These are phyloP conservation scores for Argentina silus DNA, from an alignment of 2,797 vertebrate genomes.

Conservation along the genomic window DNA sequence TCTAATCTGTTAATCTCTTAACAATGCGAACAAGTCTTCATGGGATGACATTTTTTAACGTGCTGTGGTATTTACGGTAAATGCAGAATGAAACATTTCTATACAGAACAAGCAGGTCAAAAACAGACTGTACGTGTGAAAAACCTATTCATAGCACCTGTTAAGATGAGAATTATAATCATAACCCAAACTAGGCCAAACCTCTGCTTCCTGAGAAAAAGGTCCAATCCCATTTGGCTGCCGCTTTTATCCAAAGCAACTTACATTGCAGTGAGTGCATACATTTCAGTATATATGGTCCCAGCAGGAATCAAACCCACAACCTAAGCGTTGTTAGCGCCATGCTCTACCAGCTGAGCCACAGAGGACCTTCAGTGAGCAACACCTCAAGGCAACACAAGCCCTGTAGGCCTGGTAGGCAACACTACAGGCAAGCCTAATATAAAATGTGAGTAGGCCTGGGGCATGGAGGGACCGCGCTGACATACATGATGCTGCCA, in stretches of 20 bases:
- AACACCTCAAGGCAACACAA: neutral
- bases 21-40: conserved; percentile 7
- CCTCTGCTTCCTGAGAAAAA: neutral
- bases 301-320: too few species aligned
- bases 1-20: conserved; percentile 55
- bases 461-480: neutral
- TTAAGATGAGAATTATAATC: neutral
- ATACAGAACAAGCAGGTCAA: neutral
- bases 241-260: too few species aligned
- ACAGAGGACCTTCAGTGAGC: neutral
- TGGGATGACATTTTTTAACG: conserved; percentile 22
- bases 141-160: neutral
- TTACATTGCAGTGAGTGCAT: too few species aligned
- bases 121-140: neutral
- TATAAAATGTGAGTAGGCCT: neutral
- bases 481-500: neutral
- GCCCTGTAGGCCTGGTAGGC: too few species aligned
- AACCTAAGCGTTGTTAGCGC: too few species aligned
- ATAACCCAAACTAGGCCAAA: neutral
- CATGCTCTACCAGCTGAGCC: too few species aligned
- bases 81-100: neutral
- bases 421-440: too few species aligned
- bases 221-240: neutral
- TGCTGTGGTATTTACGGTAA: neutral
- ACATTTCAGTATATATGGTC: too few species aligned